phyloP scores from a whole-genome alignment of 2,113 vertebrate species.

The Ochotona curzoniae region DNA sequence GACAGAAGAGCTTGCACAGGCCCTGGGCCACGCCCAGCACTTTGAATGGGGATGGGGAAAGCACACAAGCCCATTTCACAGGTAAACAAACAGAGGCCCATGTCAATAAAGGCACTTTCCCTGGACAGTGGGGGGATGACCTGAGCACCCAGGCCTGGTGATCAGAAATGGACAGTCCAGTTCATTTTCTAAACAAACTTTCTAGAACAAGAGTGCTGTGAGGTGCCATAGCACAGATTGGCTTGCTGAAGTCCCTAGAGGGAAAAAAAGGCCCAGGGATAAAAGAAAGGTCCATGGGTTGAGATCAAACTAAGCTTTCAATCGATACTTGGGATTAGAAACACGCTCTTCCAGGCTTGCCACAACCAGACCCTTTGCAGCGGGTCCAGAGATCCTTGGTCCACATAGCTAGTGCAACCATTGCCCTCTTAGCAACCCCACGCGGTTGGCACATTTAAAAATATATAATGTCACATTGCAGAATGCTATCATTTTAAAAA shows the following conservation, averaged over 20 bases:
- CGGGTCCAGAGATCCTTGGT: not conserved
- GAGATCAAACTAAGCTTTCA: slow-evolving; percentile 23
- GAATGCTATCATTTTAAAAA: too few relatives aligned
- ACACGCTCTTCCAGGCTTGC: not conserved
- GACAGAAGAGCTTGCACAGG: not conserved
- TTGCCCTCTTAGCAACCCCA: not conserved
- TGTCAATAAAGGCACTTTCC: not conserved
- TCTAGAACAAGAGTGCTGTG: not conserved
- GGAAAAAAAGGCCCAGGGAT: not conserved
- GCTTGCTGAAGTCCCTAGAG: not conserved
- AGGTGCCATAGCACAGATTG: not conserved
- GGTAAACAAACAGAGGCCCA: not conserved
- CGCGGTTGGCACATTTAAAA: not conserved
- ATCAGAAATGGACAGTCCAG: not conserved
- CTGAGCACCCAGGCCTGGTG: not conserved
- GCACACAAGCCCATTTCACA: not conserved
- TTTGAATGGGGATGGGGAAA: not conserved
- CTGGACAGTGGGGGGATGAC: fast-evolving
- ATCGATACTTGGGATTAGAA: slow-evolving; percentile 9
- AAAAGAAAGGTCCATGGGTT: not conserved
- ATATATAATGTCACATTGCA: too few relatives aligned
- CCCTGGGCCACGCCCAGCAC: fast-evolving
- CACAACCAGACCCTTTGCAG: not conserved
- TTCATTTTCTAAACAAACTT: not conserved
- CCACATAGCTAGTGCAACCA: too few relatives aligned